A percentile compares a stretch with the other conserved stretches of the same genome.
phyloP scores from a whole-genome alignment of 2,888 invertebrate genomes.

The Toxonevra muliebris region DNA sequence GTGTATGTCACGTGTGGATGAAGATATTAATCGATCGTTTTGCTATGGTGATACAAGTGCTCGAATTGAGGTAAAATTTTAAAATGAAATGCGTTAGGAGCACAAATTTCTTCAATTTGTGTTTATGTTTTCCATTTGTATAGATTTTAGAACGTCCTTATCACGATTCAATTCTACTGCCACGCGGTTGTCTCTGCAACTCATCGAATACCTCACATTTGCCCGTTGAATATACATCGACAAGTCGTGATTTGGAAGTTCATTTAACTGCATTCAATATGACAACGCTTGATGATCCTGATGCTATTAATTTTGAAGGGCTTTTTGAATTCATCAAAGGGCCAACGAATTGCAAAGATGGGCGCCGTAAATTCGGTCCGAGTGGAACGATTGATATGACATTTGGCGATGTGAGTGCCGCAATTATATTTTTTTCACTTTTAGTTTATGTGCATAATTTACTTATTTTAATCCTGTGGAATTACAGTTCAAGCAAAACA shows the following conservation, averaged over 20 bases:
- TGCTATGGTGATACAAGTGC: conserved; percentile 78
- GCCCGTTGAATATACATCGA: conserved; percentile 81
- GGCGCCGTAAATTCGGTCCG: conserved; percentile 76
- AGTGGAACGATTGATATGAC: conserved; percentile 79
- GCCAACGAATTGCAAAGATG: conserved; percentile 75
- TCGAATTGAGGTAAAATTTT: conserved; percentile 68
- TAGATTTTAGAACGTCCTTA: conserved; percentile 80
- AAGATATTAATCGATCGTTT: conserved; percentile 75
- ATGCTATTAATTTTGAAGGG: conserved; percentile 84
- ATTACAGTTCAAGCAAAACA: too few species aligned
- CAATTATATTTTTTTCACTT: not conserved
- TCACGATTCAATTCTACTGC: conserved; percentile 75
- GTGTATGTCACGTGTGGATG: conserved; percentile 64
- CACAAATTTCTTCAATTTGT: not conserved
- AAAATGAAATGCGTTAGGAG: not conserved
- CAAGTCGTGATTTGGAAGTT: conserved; percentile 79
- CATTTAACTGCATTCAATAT: conserved; percentile 84
- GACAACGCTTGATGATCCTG: conserved; percentile 86
- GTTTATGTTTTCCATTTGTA: conserved; percentile 2
- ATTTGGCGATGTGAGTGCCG: conserved; percentile 62
- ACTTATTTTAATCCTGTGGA: not conserved
- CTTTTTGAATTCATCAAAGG: conserved; percentile 82
- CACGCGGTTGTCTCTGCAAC: conserved; percentile 83
- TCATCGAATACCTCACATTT: conserved; percentile 66
- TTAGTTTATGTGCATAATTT: not conserved